These are phyloP conservation scores for Pecten maximus DNA, from an alignment of 2,888 invertebrate genomes.

Conservation along the genomic window DNA sequence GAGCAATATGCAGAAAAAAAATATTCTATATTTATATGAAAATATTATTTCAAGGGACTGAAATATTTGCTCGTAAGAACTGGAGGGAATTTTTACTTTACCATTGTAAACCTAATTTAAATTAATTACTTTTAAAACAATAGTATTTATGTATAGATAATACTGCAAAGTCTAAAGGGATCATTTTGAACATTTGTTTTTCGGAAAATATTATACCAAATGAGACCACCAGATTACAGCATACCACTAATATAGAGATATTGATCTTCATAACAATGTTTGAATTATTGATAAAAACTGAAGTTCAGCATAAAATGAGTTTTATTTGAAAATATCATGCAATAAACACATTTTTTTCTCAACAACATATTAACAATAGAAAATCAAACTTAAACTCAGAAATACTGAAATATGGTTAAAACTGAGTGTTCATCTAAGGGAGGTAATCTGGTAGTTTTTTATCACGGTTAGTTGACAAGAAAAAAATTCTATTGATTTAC, in stretches of 20 bases:
- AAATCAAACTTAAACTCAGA: not conserved
- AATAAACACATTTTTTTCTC: not conserved
- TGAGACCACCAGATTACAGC: too few relatives aligned
- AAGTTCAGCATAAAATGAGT: not conserved
- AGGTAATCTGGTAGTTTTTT: not conserved
- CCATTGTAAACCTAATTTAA: too few relatives aligned
- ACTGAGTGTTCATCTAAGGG: not conserved
- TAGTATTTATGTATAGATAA: too few relatives aligned
- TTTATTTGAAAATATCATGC: not conserved
- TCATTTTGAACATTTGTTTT: too few relatives aligned
- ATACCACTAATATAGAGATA: too few relatives aligned
- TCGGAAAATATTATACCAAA: too few relatives aligned
- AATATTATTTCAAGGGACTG: not conserved
- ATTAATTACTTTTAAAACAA: too few relatives aligned
- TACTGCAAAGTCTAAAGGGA: too few relatives aligned
- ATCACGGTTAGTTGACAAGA: not conserved
- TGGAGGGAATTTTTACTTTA: too few relatives aligned
- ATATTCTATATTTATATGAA: not conserved
- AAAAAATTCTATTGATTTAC: slow-evolving; percentile 43
- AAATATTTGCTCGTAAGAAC: not conserved
- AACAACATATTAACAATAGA: not conserved
- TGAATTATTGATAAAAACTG: too few relatives aligned
- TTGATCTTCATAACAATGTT: too few relatives aligned
- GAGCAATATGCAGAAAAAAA: not conserved
- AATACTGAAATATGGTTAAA: not conserved